These are phyloP conservation scores for Palloptera scutellata DNA, from an alignment of 2,888 invertebrate species.

Conservation along the genomic window DNA sequence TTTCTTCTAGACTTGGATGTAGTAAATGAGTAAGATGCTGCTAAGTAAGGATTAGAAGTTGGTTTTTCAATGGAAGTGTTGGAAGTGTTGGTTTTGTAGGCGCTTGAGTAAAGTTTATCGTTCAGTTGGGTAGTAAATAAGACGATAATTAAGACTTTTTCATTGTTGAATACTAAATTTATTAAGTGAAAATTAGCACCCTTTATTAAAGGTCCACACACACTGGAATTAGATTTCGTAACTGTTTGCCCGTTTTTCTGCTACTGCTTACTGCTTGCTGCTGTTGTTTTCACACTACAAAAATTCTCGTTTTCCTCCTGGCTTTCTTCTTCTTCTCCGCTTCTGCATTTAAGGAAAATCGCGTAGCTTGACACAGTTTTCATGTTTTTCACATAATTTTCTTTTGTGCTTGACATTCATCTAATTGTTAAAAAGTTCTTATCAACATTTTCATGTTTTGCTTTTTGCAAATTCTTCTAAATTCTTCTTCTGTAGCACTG, in stretches of 20 bases:
- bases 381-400: slow-evolving; percentile 18
- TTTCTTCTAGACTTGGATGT: background rate
- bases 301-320: background rate
- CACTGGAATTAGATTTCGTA: slow-evolving; percentile 21
- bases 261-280: background rate
- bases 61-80: background rate
- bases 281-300: background rate
- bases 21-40: too few species aligned
- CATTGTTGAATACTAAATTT: background rate
- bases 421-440: background rate
- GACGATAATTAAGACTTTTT: background rate
- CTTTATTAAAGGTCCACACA: background rate
- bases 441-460: background rate
- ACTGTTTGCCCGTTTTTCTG: slow-evolving; percentile 1
- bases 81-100: background rate
- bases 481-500: background rate
- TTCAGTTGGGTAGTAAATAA: too few species aligned
- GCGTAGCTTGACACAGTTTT: slow-evolving; percentile 15
- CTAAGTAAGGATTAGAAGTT: too few species aligned
- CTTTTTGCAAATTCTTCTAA: background rate
- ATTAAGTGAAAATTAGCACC: background rate
- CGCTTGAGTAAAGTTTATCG: too few species aligned
- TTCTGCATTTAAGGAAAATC: slow-evolving; percentile 11
- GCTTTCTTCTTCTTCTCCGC: background rate
- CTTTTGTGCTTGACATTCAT: slow-evolving; percentile 16